Percentiles rank a stretch among this genome's conserved stretches.
Conservation (phyloP, 2,113 vertebrate genomes). For the Bettongia penicillata region DNA sequence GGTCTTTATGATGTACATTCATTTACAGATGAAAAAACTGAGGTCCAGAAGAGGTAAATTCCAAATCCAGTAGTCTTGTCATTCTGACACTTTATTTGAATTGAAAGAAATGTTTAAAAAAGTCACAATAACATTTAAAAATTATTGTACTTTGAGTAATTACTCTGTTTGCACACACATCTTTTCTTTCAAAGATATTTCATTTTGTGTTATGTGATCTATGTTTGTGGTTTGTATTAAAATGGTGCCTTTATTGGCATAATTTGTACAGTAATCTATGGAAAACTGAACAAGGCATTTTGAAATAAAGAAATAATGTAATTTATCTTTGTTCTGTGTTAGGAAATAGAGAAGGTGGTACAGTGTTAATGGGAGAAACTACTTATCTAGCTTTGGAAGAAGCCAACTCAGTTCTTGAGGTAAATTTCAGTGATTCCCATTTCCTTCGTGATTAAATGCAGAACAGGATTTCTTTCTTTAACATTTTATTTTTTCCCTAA, state of each 20-base stretch:
- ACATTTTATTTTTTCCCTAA: not conserved
- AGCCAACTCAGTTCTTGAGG: slow-evolving; percentile 81
- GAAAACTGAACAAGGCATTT: not conserved
- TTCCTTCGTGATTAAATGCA: slow-evolving; percentile 13
- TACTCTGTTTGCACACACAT: not conserved
- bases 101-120: not conserved
- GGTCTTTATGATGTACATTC: not conserved
- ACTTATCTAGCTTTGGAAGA: slow-evolving; percentile 76
- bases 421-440: slow-evolving; percentile 68
- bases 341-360: slow-evolving; percentile 73
- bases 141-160: not conserved
- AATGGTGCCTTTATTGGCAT: not conserved
- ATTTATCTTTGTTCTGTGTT: slow-evolving; percentile 75
- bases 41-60: not conserved
- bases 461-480: not conserved
- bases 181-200: slow-evolving; percentile 32
- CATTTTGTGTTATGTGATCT: not conserved
- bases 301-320: slow-evolving; percentile 55
- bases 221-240: not conserved
- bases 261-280: not conserved
- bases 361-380: slow-evolving; percentile 75
- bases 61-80: not conserved
- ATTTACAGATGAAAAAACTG: not conserved
- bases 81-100: not conserved
- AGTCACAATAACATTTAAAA: slow-evolving; percentile 1